Conservation (phyloP, 2,797 vertebrate genomes). For the Crotalus adamanteus region DNA sequence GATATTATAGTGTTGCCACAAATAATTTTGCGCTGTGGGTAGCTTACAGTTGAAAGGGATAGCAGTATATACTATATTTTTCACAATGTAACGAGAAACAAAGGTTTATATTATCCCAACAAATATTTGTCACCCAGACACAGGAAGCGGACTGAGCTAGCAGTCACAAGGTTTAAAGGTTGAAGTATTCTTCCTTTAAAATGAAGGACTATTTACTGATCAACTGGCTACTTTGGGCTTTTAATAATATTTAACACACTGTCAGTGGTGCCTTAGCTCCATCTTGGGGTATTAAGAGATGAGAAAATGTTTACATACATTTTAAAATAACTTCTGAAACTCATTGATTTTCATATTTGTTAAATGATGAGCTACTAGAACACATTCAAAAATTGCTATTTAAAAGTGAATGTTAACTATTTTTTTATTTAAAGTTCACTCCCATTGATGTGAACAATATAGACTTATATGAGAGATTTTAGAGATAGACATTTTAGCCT, state of each 20-base stretch:
- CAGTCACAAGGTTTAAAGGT: slow-evolving; percentile 20
- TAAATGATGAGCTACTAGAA: background rate
- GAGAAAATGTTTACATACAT: background rate
- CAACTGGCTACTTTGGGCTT: background rate
- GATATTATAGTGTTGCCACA: background rate
- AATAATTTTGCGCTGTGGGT: background rate
- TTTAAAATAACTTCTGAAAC: background rate
- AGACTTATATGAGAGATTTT: background rate
- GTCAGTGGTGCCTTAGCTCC: background rate
- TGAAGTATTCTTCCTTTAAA: slow-evolving; percentile 2
- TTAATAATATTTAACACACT: background rate
- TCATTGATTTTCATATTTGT: background rate
- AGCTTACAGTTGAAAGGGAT: slow-evolving; percentile 6
- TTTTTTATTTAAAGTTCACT: background rate
- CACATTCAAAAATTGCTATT: background rate
- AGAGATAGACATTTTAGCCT: background rate
- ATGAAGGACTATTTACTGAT: slow-evolving; percentile 1
- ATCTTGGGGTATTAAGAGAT: background rate
- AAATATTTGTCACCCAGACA: slow-evolving; percentile 6
- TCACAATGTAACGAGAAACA: background rate
- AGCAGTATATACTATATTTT: slow-evolving; percentile 14
- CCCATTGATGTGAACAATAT: background rate
- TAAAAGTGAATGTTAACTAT: background rate
- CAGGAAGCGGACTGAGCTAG: background rate
- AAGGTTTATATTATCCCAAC: slow-evolving; percentile 17